Evolutionary conservation across 2,113 vertebrate genomes (phyloP).

Genomic region (Rhineura floridana): DNA sequence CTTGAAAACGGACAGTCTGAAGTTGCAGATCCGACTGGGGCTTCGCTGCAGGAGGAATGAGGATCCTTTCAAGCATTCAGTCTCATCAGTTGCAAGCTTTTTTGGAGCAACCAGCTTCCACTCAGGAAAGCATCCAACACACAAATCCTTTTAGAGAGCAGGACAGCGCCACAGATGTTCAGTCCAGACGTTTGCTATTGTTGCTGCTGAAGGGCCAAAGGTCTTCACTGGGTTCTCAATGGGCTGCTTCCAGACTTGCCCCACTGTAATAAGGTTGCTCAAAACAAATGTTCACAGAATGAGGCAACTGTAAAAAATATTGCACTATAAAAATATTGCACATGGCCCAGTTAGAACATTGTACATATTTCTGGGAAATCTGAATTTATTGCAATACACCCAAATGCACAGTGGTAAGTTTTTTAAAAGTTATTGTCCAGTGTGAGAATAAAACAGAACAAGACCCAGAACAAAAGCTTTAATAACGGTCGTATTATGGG

Average conservation of each 20-base stretch:
- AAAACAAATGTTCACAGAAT: constrained; percentile 81
- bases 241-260: constrained; percentile 74
- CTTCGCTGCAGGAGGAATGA: constrained; percentile 1
- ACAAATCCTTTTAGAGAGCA: constrained; percentile 49
- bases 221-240: constrained; percentile 70
- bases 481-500: no score
- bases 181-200: constrained; percentile 45
- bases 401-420: constrained; percentile 12
- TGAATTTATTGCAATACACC: constrained; percentile 35
- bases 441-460: constrained; percentile 26
- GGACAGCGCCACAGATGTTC: constrained; percentile 51
- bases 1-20: constrained; percentile 23
- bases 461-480: neutral
- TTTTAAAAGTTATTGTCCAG: neutral
- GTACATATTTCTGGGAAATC: constrained; percentile 27
- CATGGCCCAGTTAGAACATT: constrained; percentile 69
- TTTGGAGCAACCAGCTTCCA: constrained; percentile 36
- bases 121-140: constrained; percentile 22
- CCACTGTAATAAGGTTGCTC: constrained; percentile 80
- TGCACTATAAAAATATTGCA: constrained; percentile 73
- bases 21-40: constrained; percentile 47
- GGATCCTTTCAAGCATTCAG: neutral
- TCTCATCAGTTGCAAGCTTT: neutral
- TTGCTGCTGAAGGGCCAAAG: constrained; percentile 55
- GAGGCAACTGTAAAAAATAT: constrained; percentile 77